phyloP scores from a whole-genome alignment of 2,797 vertebrate genomes.

The Syngnathus rostellatus region DNA sequence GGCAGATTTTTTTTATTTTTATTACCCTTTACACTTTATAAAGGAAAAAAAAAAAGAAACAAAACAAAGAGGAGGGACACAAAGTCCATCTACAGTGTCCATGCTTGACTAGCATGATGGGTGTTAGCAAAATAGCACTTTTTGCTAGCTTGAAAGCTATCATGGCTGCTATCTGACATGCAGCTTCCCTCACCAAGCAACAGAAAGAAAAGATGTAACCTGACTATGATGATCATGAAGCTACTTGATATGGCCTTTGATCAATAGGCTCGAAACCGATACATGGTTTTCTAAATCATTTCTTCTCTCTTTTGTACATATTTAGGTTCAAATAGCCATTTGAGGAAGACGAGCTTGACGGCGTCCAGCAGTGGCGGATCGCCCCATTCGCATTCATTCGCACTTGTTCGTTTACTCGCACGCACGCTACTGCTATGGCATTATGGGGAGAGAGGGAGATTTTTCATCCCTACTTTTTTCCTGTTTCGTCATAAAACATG shows the following conservation, averaged over 20 bases:
- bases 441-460: conserved; percentile 47
- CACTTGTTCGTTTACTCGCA: conserved; percentile 17
- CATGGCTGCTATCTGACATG: conserved; percentile 53
- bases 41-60: neutral
- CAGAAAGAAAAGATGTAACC: neutral
- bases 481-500: conserved; percentile 36
- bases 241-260: conserved; percentile 61
- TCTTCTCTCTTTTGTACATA: conserved; percentile 62
- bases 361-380: conserved; percentile 82
- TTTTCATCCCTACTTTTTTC: conserved; percentile 18
- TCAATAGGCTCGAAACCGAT: conserved; percentile 53
- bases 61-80: neutral
- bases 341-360: conserved; percentile 97
- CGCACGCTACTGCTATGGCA: conserved; percentile 52
- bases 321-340: conserved; percentile 69
- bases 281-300: conserved; percentile 44
- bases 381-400: conserved; percentile 29
- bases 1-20: conserved; percentile 41
- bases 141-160: conserved; percentile 81
- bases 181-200: neutral
- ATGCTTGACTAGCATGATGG: conserved; percentile 59
- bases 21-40: neutral
- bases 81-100: conserved; percentile 71
- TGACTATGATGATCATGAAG: conserved; percentile 60
- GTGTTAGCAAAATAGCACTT: conserved; percentile 34